phyloP scores from a whole-genome alignment of 2,888 invertebrate species.

The Acheta domesticus region DNA sequence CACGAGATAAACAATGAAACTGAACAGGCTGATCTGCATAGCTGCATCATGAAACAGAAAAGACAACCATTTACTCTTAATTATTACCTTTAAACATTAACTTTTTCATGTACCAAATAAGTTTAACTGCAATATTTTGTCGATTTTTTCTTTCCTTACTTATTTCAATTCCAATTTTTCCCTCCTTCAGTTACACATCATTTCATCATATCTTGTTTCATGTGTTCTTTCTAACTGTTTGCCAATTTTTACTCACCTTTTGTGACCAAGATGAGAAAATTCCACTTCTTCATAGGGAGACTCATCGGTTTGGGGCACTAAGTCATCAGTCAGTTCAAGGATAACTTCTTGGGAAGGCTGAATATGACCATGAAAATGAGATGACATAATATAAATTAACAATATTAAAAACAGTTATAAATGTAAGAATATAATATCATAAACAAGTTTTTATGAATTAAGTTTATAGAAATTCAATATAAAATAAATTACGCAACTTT shows the following conservation, averaged over 20 bases:
- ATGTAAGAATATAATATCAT: too few relatives aligned
- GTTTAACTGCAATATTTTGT: background rate
- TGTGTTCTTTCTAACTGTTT: too few relatives aligned
- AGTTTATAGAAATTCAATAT: too few relatives aligned
- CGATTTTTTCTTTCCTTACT: background rate
- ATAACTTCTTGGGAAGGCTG: slow-evolving; percentile 34
- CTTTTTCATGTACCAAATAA: too few relatives aligned
- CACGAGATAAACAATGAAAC: background rate
- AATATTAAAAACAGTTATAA: too few relatives aligned
- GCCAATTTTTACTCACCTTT: too few relatives aligned
- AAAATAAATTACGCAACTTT: too few relatives aligned
- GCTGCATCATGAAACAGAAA: background rate
- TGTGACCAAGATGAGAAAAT: background rate
- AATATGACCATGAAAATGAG: slow-evolving; percentile 4
- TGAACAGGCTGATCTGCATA: background rate
- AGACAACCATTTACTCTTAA: background rate
- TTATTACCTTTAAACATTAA: background rate
- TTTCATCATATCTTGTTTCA: too few relatives aligned
- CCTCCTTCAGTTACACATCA: too few relatives aligned
- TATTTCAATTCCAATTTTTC: background rate
- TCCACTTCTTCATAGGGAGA: background rate
- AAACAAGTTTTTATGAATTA: too few relatives aligned
- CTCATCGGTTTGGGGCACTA: slow-evolving; percentile 30
- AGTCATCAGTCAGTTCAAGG: slow-evolving; percentile 37
- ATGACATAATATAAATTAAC: background rate